Evolutionary conservation across 2,888 invertebrate species (phyloP).

Genomic region (Chalcis sispes): DNA sequence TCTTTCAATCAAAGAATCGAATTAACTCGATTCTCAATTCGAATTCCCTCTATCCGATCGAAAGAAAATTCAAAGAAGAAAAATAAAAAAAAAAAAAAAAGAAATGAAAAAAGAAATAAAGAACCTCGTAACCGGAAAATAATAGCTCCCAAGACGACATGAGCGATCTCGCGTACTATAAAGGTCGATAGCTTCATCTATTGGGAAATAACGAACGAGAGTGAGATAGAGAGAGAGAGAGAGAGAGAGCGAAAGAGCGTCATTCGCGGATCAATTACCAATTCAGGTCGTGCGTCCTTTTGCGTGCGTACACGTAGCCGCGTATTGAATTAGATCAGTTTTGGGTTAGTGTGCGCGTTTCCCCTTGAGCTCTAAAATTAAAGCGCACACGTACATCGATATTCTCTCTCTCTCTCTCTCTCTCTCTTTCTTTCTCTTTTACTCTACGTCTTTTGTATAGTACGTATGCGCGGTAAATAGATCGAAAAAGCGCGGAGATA

Average conservation of each 20-base stretch:
- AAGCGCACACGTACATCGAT: neutral
- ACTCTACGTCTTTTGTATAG: too few relatives aligned
- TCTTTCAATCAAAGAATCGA: neutral
- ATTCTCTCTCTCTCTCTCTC: neutral
- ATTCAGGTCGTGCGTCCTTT: neutral
- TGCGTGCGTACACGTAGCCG: neutral
- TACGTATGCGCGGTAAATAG: neutral
- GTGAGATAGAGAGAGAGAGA: too few relatives aligned
- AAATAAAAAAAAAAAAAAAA: too few relatives aligned
- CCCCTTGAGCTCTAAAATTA: slow-evolving; percentile 36
- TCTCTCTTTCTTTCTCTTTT: neutral
- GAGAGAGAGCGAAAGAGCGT: too few relatives aligned
- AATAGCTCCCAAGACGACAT: neutral
- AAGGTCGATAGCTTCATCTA: slow-evolving; percentile 17
- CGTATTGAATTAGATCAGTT: too few relatives aligned
- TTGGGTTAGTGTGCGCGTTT: slow-evolving; percentile 1
- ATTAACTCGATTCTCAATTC: too few relatives aligned
- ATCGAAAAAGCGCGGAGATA: neutral
- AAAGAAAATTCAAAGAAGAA: too few relatives aligned
- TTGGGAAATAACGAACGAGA: too few relatives aligned
- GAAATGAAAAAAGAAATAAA: too few relatives aligned
- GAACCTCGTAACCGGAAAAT: too few relatives aligned
- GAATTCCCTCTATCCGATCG: too few relatives aligned
- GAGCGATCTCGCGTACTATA: neutral
- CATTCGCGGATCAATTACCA: slow-evolving; percentile 1